Evolutionary conservation across 1,140 invertebrate genomes (phyloP).

Genomic region (Meteorus sp.): DNA sequence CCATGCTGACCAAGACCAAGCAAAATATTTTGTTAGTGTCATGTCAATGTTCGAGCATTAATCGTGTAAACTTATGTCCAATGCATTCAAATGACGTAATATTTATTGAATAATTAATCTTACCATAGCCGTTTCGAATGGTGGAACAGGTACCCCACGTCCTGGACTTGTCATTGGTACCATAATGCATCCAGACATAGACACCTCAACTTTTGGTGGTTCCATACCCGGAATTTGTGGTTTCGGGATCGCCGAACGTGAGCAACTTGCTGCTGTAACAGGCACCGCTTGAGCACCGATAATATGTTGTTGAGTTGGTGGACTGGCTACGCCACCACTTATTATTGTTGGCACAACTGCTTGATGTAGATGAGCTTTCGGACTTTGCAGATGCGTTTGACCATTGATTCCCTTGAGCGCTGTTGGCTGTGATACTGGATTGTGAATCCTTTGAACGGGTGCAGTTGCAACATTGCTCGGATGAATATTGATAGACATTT

Average conservation of each 20-base stretch:
- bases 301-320: conserved; percentile 61
- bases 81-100: too few species aligned
- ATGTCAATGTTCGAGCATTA: background rate
- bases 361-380: conserved; percentile 57
- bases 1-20: conserved; percentile 55
- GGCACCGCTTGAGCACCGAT: conserved; percentile 42
- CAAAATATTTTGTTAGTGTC: conserved; percentile 37
- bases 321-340: conserved; percentile 61
- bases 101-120: conserved; percentile 51
- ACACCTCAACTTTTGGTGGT: conserved; percentile 63
- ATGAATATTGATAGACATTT: conserved; percentile 44
- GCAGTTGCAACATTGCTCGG: conserved; percentile 34
- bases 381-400: conserved; percentile 53
- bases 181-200: conserved; percentile 62
- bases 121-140: conserved; percentile 72
- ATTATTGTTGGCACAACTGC: conserved; percentile 56
- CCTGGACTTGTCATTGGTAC: conserved; percentile 65
- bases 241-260: conserved; percentile 46
- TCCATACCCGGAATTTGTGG: conserved; percentile 56
- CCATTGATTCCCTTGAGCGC: conserved; percentile 49
- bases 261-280: conserved; percentile 45
- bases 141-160: conserved; percentile 59
- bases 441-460: conserved; percentile 44
- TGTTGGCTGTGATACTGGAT: conserved; percentile 46
- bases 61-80: background rate